These are phyloP conservation scores for Limosa lapponica DNA, from an alignment of 2,797 vertebrate species.

Conservation along the genomic window DNA sequence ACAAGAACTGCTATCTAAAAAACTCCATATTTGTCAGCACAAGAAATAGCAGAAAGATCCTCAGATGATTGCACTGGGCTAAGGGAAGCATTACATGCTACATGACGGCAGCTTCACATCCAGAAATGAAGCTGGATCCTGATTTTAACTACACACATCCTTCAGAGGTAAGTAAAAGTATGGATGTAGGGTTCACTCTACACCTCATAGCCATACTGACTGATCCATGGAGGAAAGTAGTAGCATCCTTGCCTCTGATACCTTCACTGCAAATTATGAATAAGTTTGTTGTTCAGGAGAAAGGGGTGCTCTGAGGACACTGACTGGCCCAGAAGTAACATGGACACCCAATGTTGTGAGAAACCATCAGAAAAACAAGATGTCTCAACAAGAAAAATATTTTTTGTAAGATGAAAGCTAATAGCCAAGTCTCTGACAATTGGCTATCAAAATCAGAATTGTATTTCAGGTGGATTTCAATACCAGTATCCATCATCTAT, in stretches of 20 bases:
- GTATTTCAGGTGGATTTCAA: background rate
- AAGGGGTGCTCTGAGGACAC: background rate
- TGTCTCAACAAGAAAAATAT: background rate
- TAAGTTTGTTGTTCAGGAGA: background rate
- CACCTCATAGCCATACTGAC: background rate
- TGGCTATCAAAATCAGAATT: background rate
- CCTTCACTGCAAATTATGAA: background rate
- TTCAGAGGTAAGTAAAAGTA: background rate
- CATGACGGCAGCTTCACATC: background rate
- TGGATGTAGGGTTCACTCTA: background rate
- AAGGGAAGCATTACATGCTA: background rate
- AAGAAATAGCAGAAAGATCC: background rate
- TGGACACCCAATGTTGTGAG: background rate
- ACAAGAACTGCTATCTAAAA: background rate
- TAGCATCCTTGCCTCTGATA: background rate
- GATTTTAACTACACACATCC: background rate
- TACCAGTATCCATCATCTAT: background rate
- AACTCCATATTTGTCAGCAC: rapidly evolving
- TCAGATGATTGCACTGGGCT: background rate
- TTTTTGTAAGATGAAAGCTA: background rate
- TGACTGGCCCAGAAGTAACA: background rate
- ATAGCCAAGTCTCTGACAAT: background rate
- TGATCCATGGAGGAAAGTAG: background rate
- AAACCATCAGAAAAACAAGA: too few relatives aligned
- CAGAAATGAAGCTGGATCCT: background rate